Evolutionary conservation across 2,113 vertebrate genomes (phyloP).

Genomic region (Solenodon paradoxus): DNA sequence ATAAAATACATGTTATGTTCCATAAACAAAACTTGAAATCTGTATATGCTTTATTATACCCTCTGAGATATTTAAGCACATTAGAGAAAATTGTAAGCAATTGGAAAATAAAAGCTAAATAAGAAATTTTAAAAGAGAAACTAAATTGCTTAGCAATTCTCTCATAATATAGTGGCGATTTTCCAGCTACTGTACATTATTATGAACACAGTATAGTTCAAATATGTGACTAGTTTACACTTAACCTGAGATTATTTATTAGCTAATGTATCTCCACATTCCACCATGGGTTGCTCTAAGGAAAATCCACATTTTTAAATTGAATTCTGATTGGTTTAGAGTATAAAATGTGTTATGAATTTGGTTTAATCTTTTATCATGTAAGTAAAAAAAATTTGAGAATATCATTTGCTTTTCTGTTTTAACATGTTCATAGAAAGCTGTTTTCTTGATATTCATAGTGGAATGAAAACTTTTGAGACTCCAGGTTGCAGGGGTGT

Average conservation of each 20-base stretch:
- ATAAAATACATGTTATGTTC: not conserved
- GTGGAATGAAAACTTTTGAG: not conserved
- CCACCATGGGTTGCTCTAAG: not conserved
- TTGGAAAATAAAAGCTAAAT: not conserved
- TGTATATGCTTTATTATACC: not conserved
- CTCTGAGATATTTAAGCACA: not conserved
- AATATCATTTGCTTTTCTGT: not conserved
- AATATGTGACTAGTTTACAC: not conserved
- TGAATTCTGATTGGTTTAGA: not conserved
- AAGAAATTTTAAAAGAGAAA: not conserved
- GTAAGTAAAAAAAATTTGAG: not conserved
- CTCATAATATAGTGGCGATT: not conserved
- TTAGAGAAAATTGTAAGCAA: not conserved
- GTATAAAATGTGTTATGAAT: not conserved
- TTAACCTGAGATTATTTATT: not conserved
- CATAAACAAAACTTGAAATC: not conserved
- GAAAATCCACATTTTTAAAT: not conserved
- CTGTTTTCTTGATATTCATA: not conserved
- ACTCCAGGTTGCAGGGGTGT: not conserved
- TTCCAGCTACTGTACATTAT: not conserved
- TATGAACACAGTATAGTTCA: not conserved
- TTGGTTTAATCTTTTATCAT: not conserved
- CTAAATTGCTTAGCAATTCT: not conserved
- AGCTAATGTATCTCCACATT: not conserved
- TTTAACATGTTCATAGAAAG: not conserved